Evolutionary conservation across 2,888 invertebrate species (phyloP).

Genomic region (Morinoia aosen): DNA sequence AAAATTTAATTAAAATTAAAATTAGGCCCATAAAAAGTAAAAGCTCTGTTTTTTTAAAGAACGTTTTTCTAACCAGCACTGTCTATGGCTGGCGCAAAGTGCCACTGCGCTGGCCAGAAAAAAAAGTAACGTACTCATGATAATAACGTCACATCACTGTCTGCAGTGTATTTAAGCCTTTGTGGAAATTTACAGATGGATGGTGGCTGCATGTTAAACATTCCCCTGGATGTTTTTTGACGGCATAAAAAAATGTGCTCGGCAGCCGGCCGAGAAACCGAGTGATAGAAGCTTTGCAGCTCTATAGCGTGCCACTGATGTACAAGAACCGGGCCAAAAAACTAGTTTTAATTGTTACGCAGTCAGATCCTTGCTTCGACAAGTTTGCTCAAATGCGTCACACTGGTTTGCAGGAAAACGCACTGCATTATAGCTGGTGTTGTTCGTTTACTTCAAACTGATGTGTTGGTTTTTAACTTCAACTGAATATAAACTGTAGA

Average conservation of each 20-base stretch:
- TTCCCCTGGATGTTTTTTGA: not conserved
- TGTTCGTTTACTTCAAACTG: not conserved
- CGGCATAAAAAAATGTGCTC: not conserved
- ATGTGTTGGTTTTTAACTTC: too few species aligned
- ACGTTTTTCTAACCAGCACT: too few species aligned
- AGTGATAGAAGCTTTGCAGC: not conserved
- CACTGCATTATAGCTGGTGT: not conserved
- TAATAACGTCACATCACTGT: not conserved
- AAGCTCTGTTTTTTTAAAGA: too few species aligned
- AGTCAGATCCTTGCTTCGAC: not conserved
- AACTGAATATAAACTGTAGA: too few species aligned
- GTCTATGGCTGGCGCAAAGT: not conserved
- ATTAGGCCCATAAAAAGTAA: too few species aligned
- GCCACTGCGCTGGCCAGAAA: not conserved
- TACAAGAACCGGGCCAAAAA: not conserved
- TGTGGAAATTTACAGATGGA: not conserved
- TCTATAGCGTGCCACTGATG: not conserved
- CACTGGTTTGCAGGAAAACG: not conserved
- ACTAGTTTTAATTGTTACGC: not conserved
- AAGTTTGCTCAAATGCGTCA: not conserved
- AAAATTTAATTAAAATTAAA: too few species aligned
- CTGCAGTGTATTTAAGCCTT: not conserved
- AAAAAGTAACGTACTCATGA: not conserved
- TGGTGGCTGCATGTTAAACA: not conserved
- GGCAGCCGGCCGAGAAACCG: not conserved